Evolutionary conservation across 2,113 vertebrate genomes (phyloP).

Genomic region (Cyprinodon variegatus): DNA sequence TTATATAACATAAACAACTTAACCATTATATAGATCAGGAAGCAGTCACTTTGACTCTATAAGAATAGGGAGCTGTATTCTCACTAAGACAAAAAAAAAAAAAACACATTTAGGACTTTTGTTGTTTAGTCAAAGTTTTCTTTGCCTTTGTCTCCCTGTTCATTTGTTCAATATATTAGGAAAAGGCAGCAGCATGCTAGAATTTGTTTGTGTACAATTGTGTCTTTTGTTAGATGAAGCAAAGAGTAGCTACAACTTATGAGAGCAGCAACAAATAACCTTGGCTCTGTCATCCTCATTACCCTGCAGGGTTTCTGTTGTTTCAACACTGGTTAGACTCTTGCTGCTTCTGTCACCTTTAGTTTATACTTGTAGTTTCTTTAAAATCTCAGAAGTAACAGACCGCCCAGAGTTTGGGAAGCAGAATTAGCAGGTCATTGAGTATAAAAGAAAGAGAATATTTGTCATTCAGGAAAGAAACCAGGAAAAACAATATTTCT

Average conservation of each 20-base stretch:
- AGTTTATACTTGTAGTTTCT: neutral
- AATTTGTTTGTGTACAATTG: neutral
- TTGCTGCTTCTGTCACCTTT: neutral
- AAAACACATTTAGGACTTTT: neutral
- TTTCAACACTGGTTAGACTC: neutral
- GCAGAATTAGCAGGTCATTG: too few species aligned
- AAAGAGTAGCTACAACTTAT: neutral
- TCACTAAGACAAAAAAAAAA: too few species aligned
- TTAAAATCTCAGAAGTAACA: neutral
- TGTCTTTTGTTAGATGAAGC: neutral
- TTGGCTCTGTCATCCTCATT: neutral
- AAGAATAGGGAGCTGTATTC: neutral
- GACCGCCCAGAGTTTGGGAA: neutral
- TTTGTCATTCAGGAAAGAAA: too few species aligned
- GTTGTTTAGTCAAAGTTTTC: neutral
- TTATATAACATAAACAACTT: neutral
- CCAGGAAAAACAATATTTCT: too few species aligned
- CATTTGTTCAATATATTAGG: neutral
- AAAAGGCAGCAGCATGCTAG: neutral
- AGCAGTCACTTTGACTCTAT: neutral
- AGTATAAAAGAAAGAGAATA: too few species aligned
- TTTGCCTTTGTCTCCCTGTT: neutral
- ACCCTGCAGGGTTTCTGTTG: neutral
- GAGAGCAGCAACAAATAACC: neutral
- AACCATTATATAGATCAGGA: neutral